phyloP scores from a whole-genome alignment of 2,113 vertebrate genomes.

The Nycticebus coucang region DNA sequence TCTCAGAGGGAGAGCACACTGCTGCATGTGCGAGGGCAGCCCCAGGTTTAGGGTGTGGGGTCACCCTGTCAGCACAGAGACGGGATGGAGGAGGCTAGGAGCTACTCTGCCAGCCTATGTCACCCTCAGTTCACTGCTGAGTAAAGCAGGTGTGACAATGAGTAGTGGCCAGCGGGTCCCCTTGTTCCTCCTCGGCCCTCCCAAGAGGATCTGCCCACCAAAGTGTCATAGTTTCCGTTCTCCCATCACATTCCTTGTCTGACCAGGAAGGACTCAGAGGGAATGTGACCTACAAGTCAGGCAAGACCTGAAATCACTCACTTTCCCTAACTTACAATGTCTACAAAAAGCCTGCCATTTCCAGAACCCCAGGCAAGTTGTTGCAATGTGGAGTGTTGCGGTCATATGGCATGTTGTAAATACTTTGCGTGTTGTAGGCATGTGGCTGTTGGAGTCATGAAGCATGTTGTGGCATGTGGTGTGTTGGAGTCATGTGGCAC shows the following conservation, averaged over 20 bases:
- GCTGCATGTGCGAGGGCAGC: neutral
- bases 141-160: neutral
- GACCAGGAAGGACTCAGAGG: neutral
- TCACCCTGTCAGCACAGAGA: neutral
- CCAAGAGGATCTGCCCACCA: fast-evolving
- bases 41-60: too few species aligned
- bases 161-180: neutral
- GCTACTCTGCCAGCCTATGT: neutral
- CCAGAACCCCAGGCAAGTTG: too few species aligned
- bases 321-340: too few species aligned
- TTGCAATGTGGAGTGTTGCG: too few species aligned
- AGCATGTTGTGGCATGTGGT: too few species aligned
- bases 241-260: fast-evolving
- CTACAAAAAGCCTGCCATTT: neutral
- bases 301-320: neutral
- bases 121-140: fast-evolving
- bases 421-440: too few species aligned
- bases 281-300: neutral
- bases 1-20: too few species aligned
- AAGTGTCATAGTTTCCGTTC: neutral
- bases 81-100: too few species aligned
- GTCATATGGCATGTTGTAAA: too few species aligned
- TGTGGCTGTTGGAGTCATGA: too few species aligned
- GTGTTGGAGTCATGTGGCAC: too few species aligned
- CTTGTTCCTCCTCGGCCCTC: too few species aligned